phyloP scores from a whole-genome alignment of 2,113 vertebrate species.

The Lagopus leucura region DNA sequence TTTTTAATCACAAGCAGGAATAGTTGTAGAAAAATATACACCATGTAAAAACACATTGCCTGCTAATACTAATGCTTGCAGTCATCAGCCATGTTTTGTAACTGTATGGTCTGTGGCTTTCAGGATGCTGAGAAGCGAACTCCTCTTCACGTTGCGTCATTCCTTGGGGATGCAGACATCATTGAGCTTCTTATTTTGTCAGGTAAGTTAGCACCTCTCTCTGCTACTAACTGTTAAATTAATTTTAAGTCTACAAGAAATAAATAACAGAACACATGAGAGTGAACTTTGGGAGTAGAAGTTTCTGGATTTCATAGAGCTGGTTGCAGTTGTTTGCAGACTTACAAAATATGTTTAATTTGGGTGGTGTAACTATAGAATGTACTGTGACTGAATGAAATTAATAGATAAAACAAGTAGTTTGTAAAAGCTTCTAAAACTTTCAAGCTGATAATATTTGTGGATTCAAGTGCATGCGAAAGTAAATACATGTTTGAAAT shows the following conservation, averaged over 20 bases:
- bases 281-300: not conserved
- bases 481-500: not conserved
- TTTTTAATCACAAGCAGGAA: not conserved
- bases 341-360: not conserved
- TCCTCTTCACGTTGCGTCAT: slow-evolving; percentile 92
- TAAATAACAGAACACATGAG: not conserved
- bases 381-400: fast-evolving
- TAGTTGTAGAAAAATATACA: not conserved
- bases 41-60: not conserved
- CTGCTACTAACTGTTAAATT: not conserved
- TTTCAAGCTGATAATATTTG: not conserved
- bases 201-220: slow-evolving; percentile 76
- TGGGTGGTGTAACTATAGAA: not conserved
- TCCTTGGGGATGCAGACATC: slow-evolving; percentile 95
- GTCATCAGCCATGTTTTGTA: not conserved
- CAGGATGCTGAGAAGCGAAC: slow-evolving; percentile 96
- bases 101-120: slow-evolving; percentile 13
- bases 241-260: not conserved
- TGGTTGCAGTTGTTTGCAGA: not conserved
- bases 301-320: not conserved
- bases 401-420: not conserved
- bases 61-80: not conserved
- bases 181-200: slow-evolving; percentile 96
- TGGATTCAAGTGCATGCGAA: not conserved
- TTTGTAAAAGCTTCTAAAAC: not conserved